phyloP scores from a whole-genome alignment of 2,888 invertebrate species.

The Campoletis raptor region DNA sequence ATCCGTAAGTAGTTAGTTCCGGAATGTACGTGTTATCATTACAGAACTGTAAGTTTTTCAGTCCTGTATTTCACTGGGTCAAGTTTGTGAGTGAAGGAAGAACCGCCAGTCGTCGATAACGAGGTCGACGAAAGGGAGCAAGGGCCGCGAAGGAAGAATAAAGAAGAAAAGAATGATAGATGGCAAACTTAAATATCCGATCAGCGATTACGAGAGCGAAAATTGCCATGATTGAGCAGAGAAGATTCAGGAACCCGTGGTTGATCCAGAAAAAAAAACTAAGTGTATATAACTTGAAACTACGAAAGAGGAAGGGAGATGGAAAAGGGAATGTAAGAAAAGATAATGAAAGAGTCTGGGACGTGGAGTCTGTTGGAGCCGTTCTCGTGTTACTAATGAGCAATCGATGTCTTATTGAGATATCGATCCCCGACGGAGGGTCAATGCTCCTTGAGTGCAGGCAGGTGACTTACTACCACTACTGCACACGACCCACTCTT shows the following conservation, averaged over 20 bases:
- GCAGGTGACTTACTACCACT: conserved; percentile 52
- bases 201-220: conserved; percentile 16
- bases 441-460: conserved; percentile 50
- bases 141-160: conserved; percentile 5
- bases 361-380: conserved; percentile 45
- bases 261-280: conserved; percentile 28
- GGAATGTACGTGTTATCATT: background rate
- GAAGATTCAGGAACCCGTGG: conserved; percentile 22
- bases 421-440: conserved; percentile 70
- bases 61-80: conserved; percentile 59
- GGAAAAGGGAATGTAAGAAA: conserved; percentile 18
- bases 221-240: conserved; percentile 25
- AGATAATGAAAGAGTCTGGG: conserved; percentile 56
- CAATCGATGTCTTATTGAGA: conserved; percentile 79
- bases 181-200: conserved; percentile 38
- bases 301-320: conserved; percentile 30
- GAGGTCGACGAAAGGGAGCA: conserved; percentile 41
- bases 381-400: conserved; percentile 72
- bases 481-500: conserved; percentile 7
- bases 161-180: conserved; percentile 16
- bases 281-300: conserved; percentile 2
- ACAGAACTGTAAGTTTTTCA: background rate
- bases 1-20: background rate
- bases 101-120: conserved; percentile 37
- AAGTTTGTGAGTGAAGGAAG: conserved; percentile 52